Percentiles rank a stretch among this genome's conserved stretches.
Evolutionary conservation across 2,113 vertebrate genomes (phyloP).

Genomic region (Phainopepla nitens): DNA sequence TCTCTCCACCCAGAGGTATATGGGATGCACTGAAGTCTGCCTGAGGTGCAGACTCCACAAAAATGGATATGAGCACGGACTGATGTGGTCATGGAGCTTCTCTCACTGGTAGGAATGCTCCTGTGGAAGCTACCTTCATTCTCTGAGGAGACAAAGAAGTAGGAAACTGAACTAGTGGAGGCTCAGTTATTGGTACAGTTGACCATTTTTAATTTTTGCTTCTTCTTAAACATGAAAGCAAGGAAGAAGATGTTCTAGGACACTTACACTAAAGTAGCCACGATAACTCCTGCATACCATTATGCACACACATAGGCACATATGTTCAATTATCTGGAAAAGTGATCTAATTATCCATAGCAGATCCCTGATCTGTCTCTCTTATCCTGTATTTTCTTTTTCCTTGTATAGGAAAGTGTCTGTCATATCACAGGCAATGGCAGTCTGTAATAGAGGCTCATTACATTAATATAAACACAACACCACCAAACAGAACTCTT

Average conservation of each 20-base stretch:
- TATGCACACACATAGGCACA: neutral
- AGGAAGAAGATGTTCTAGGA: neutral
- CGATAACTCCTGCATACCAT: fast-evolving
- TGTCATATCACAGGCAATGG: fast-evolving
- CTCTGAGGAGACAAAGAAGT: neutral
- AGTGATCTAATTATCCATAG: neutral
- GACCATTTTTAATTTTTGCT: neutral
- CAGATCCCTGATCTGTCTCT: neutral
- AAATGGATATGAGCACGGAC: neutral
- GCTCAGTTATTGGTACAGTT: neutral
- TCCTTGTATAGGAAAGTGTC: neutral
- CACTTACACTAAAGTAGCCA: neutral
- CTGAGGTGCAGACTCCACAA: neutral
- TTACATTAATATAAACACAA: neutral
- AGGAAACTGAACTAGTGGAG: neutral
- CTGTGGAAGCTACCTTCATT: neutral
- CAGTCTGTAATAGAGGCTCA: neutral
- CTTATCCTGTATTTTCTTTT: neutral
- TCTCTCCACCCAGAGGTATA: neutral
- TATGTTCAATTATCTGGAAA: neutral
- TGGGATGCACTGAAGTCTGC: neutral
- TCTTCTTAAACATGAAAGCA: neutral
- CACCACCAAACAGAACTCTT: neutral
- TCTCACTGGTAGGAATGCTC: neutral
- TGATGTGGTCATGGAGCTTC: neutral